phyloP scores from a whole-genome alignment of 2,888 invertebrate genomes.

The Apodemia hepburni region DNA sequence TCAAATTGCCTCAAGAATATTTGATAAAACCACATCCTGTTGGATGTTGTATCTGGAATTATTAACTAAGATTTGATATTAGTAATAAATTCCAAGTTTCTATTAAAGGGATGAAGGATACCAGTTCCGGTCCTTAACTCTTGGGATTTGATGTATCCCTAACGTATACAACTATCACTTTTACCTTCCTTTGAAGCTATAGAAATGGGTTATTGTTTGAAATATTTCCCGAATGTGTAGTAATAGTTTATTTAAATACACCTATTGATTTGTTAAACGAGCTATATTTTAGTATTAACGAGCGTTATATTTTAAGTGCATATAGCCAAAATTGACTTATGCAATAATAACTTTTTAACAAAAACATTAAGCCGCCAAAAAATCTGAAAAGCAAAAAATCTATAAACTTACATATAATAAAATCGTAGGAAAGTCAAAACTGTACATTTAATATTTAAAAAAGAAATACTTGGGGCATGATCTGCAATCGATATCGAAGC shows the following conservation, averaged over 20 bases:
- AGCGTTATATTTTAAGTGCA: too few relatives aligned
- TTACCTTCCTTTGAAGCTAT: slow-evolving; percentile 20
- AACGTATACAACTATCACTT: slow-evolving; percentile 15
- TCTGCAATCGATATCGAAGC: too few relatives aligned
- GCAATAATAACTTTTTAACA: too few relatives aligned
- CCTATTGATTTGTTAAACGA: not conserved
- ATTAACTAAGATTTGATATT: slow-evolving; percentile 76
- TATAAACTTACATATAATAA: too few relatives aligned
- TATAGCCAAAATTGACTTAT: too few relatives aligned
- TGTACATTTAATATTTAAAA: too few relatives aligned
- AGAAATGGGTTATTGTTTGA: slow-evolving; percentile 13
- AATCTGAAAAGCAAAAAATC: too few relatives aligned
- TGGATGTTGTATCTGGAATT: slow-evolving; percentile 76
- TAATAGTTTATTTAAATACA: not conserved
- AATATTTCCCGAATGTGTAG: not conserved
- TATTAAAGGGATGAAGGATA: slow-evolving; percentile 54
- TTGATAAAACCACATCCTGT: slow-evolving; percentile 65
- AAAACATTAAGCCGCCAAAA: too few relatives aligned
- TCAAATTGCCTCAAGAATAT: slow-evolving; percentile 8
- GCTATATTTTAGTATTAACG: too few relatives aligned
- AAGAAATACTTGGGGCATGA: too few relatives aligned
- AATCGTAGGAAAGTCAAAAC: too few relatives aligned
- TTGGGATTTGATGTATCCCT: slow-evolving; percentile 55
- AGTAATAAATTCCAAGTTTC: slow-evolving; percentile 65
- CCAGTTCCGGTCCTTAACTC: slow-evolving; percentile 67